Base-by-base conservation (phyloP, 2,797 vertebrate genomes). In the Gymnothorax reevesii region DNA sequence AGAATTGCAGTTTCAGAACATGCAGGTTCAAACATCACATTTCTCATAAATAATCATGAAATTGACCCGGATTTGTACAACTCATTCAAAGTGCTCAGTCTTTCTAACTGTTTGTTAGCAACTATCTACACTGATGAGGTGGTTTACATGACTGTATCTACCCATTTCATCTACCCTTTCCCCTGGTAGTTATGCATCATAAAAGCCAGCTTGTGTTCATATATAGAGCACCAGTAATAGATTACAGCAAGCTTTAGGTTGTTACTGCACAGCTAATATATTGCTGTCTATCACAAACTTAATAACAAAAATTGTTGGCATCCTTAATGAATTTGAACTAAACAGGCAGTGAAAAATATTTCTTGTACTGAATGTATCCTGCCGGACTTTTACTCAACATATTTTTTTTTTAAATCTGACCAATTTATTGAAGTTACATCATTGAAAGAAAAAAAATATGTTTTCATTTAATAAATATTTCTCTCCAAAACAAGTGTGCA, bases 31-130 rank as follows among this genome's bases (percentile, higher is more conserved):
- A 77, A 86, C 64, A 49, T 86, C 77, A 79, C 42, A 77, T 86
- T 66, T 49, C 80, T 85, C 82, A 86, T 84, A 88, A 83, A 88
- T 57, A 42, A 86, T 49, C n/a, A 82, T 22, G 79, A 80, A n/a
- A 69, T 49, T 55, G 10, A 71, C 57, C 17, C 42, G 79, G 57
- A 71, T 71, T 55, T 33, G 69, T 57, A 73, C 49, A 82, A 69
- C 62, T 83, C 33, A 85, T 42, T 42, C 77, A 85, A 73, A 85
- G 6, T 3, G 85, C 52, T 49, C 64, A 73, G 83, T 73, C 27
- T 80, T 80, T 20, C 77, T 80, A 20, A 4, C 77, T 4, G 22
- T 80, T 80, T 55, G 52, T 55, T 80, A 80, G 20, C 52, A 55
- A 80, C 27, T 80, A 55, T 80, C 77, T 55, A 55, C 77, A 80